Evolutionary conservation across 2,113 vertebrate genomes (phyloP).

Genomic region (Arothron firmamentum): DNA sequence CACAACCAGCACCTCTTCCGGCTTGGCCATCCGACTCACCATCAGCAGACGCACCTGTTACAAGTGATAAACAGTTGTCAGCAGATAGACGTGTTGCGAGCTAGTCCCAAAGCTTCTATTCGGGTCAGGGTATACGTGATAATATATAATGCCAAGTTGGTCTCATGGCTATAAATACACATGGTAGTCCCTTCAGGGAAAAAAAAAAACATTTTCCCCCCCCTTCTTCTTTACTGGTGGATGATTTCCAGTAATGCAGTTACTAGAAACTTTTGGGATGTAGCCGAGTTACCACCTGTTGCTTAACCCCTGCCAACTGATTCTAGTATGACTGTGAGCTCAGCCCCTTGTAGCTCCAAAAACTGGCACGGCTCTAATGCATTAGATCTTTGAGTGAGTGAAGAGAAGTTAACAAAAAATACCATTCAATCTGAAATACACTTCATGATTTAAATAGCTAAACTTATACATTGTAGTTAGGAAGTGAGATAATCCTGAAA

Average conservation of each 20-base stretch:
- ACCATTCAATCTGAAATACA: not conserved
- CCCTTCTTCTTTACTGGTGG: slow-evolving; percentile 9
- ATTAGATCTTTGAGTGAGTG: not conserved
- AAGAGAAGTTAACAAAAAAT: not conserved
- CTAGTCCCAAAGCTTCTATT: too few species aligned
- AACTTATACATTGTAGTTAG: too few species aligned
- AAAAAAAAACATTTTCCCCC: not conserved
- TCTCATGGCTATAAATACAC: not conserved
- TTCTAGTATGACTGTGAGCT: slow-evolving; percentile 26
- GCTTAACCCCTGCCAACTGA: slow-evolving; percentile 28
- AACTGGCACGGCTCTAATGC: slow-evolving; percentile 9
- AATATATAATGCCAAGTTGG: not conserved
- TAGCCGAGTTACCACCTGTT: slow-evolving; percentile 36
- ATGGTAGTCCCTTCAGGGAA: not conserved
- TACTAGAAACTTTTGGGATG: slow-evolving; percentile 32
- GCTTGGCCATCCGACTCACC: slow-evolving; percentile 99
- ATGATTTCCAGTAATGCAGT: slow-evolving; percentile 25
- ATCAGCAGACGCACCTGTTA: slow-evolving; percentile 92
- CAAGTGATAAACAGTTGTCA: slow-evolving; percentile 28
- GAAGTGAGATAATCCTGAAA: too few species aligned
- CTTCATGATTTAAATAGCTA: too few species aligned
- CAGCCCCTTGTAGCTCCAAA: slow-evolving; percentile 1
- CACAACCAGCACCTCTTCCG: slow-evolving; percentile 96
- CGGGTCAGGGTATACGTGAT: not conserved
- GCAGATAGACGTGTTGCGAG: not conserved